Conservation (phyloP, 2,797 vertebrate species). For the Mus spretus region DNA sequence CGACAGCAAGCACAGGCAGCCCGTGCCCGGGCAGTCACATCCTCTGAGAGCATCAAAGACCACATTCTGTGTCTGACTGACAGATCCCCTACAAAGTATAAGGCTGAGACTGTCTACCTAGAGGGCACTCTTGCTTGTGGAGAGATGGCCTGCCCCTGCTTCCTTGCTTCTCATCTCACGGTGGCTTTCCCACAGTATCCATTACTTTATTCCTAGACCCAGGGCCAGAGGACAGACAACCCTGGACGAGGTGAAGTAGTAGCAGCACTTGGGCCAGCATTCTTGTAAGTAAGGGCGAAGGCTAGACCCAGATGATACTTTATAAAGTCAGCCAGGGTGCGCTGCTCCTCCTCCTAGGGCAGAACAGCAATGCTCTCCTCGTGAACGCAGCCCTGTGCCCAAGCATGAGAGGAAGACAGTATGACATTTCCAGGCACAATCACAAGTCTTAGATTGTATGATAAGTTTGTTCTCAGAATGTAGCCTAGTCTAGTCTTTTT, state of each 20-base stretch:
- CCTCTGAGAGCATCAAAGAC: neutral
- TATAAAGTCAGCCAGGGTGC: neutral
- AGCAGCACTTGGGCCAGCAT: neutral
- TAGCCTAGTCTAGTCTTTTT: neutral
- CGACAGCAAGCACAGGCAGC: neutral
- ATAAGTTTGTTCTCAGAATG: neutral
- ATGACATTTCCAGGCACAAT: neutral
- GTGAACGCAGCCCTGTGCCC: neutral
- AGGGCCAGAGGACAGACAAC: neutral
- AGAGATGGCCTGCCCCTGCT: rapidly evolving
- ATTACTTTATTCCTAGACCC: neutral
- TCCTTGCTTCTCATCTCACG: neutral
- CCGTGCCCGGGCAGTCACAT: neutral
- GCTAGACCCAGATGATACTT: neutral
- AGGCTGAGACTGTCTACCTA: neutral
- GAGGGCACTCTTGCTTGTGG: neutral
- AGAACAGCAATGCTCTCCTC: neutral
- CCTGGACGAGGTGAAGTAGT: neutral
- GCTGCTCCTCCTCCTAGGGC: too few relatives aligned
- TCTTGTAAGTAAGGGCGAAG: neutral
- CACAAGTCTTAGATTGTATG: neutral
- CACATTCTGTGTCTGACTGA: neutral
- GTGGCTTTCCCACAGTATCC: neutral
- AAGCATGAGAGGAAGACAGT: neutral
- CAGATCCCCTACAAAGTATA: neutral